Base-by-base conservation (phyloP, 2,888 invertebrate genomes). In the Leptura quadrifasciata region DNA sequence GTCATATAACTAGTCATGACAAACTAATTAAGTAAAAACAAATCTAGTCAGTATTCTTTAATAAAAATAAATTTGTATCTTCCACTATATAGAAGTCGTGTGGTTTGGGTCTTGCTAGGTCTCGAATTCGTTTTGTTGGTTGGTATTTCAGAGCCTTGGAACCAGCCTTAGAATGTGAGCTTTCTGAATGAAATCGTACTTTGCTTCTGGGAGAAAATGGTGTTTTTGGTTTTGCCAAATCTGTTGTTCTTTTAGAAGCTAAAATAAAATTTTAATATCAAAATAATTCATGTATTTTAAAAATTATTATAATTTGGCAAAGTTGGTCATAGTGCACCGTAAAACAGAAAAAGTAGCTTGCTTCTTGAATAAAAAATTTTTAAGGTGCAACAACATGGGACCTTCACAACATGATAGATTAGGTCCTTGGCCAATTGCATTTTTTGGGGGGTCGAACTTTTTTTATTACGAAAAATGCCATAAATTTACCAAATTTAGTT, bases 171-270 rank as follows among this genome's bases (percentile, higher is more conserved):
- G 65, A 58, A 0, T 61, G 71, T 20, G 24, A 68, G 35, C 47
- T 21, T 35, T 12, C 24, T 12, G 9, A 31, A 3, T 18, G n/a
- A 6, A 39, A 47, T 18, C n/a, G 24, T 57, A 47, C 0, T 2
- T 60, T 17, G 9, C 1, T 31, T 1, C 5, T 17, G 8, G n/a
- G 89, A 52, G 84, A 18, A 60, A 72, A 39, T 31, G 69, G 21
- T 54, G 27, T 24, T 63, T 60, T 65, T 9, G 64, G 64, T 64
- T 64, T 64, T 20, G 64, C 39, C 47, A 52, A 52, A 20, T 15
- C 63, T 20, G 58, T 39, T 60, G 55, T 52, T 17, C 20, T 27
- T 61, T 67, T 17, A 21, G 73, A 24, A 15, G 64, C 75, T 72
- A n/a, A 61, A 75, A 64, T 20, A 47, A 18, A 61, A 39, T 39